These are phyloP conservation scores for Centrocercus urophasianus DNA, from an alignment of 2,113 vertebrate genomes.

Conservation along the genomic window DNA sequence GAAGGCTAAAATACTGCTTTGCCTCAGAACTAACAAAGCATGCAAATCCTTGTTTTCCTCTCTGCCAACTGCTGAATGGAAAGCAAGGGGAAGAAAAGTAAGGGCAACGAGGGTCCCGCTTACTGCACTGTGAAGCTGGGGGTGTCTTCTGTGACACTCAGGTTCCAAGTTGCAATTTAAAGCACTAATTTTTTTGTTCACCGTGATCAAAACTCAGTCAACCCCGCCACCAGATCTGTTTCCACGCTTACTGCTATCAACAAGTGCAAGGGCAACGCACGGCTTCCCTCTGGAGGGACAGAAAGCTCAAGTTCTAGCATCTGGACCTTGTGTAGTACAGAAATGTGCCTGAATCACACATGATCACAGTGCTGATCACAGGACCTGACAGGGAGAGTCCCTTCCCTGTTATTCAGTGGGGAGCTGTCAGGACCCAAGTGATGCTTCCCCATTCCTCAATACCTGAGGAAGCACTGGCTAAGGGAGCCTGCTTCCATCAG, in stretches of 20 bases:
- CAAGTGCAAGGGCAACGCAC: neutral
- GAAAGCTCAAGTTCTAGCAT: neutral
- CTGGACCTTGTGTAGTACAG: neutral
- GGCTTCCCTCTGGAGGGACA: neutral
- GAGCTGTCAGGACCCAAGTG: neutral
- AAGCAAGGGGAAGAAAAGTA: neutral
- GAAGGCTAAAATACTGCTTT: constrained; percentile 4
- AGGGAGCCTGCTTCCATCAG: neutral
- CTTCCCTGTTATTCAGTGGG: neutral
- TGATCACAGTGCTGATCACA: accelerated
- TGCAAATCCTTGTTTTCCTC: neutral
- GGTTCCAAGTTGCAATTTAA: neutral
- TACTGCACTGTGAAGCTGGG: neutral
- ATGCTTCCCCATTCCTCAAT: neutral
- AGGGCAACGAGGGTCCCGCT: neutral
- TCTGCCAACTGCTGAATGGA: neutral
- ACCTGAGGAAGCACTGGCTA: neutral
- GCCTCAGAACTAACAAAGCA: constrained; percentile 21
- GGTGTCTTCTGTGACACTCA: neutral
- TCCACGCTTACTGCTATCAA: neutral
- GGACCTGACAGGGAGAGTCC: neutral
- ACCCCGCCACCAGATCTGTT: neutral
- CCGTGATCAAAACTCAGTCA: neutral
- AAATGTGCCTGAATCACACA: neutral
- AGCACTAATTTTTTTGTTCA: neutral